Evolutionary conservation across 1,140 invertebrate species (phyloP).

Genomic region (Musca domestica): DNA sequence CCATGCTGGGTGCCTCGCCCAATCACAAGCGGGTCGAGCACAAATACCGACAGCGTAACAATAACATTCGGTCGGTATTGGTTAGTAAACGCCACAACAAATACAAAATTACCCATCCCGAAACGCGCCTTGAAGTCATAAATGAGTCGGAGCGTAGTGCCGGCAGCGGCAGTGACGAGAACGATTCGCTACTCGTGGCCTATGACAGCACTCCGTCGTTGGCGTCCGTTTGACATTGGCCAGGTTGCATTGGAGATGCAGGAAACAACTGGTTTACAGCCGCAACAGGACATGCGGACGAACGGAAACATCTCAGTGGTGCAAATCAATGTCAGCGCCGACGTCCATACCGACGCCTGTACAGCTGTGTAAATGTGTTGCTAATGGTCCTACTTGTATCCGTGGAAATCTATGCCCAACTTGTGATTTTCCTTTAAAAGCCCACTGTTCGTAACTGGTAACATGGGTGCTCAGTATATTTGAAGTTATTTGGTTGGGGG

Average conservation of each 20-base stretch:
- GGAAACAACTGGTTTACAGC: not conserved
- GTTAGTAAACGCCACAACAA: conserved; percentile 51
- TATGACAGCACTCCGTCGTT: conserved; percentile 54
- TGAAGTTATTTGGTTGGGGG: too few relatives aligned
- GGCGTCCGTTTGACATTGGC: conserved; percentile 55
- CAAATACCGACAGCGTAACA: conserved; percentile 28
- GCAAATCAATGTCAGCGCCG: conserved; percentile 39
- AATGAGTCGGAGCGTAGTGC: conserved; percentile 50
- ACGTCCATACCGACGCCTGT: conserved; percentile 53
- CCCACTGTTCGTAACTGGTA: too few relatives aligned
- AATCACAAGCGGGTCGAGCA: conserved; percentile 23
- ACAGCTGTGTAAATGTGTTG: conserved; percentile 49
- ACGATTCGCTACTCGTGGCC: conserved; percentile 54
- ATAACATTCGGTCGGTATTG: conserved; percentile 49
- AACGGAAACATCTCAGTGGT: not conserved
- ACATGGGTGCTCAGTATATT: too few relatives aligned
- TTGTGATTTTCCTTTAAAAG: conserved; percentile 46
- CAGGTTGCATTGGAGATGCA: conserved; percentile 48
- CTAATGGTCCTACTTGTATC: conserved; percentile 47
- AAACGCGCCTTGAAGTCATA: conserved; percentile 51
- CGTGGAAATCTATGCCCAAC: conserved; percentile 49
- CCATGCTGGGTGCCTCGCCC: conserved; percentile 37
- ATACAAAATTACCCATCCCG: conserved; percentile 48
- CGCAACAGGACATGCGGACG: not conserved
- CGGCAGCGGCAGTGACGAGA: conserved; percentile 52